These are phyloP conservation scores for Rhingia campestris DNA, from an alignment of 2,888 invertebrate genomes.

Conservation along the genomic window DNA sequence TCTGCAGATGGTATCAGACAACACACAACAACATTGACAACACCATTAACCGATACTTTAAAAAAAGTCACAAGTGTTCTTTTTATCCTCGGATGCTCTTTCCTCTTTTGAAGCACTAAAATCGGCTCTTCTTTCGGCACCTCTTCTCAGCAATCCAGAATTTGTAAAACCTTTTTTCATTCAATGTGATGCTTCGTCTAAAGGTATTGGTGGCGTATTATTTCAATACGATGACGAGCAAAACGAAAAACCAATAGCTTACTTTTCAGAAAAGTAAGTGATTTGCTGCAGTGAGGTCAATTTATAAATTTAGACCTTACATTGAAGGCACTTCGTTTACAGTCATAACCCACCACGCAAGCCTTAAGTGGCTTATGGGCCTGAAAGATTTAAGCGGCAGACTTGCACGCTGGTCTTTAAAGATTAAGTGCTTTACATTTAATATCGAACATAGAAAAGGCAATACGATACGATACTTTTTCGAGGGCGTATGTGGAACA, in stretches of 20 bases:
- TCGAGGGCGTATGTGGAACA: conserved; percentile 19
- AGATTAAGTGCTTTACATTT: no score
- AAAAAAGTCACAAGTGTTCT: no score
- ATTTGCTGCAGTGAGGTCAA: background rate
- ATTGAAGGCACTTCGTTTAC: no score
- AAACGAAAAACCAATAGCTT: background rate
- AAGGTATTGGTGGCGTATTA: background rate
- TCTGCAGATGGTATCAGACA: background rate
- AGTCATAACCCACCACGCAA: no score
- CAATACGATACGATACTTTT: background rate
- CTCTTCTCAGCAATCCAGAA: background rate
- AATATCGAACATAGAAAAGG: background rate
- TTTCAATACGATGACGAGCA: background rate
- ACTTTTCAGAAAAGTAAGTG: conserved; percentile 3
- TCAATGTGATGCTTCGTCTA: background rate
- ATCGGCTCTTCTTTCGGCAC: background rate
- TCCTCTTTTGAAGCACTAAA: no score
- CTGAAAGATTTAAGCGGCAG: no score
- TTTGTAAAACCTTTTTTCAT: background rate
- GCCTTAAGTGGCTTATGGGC: no score
- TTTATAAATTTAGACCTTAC: no score
- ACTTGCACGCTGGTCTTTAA: no score
- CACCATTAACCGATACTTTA: no score
- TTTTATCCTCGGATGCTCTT: no score
- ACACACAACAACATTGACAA: no score